Evolutionary conservation across 2,888 invertebrate species (phyloP), one percentile per base, ranked within the genome.

Genomic region (Dilophus febrilis): DNA sequence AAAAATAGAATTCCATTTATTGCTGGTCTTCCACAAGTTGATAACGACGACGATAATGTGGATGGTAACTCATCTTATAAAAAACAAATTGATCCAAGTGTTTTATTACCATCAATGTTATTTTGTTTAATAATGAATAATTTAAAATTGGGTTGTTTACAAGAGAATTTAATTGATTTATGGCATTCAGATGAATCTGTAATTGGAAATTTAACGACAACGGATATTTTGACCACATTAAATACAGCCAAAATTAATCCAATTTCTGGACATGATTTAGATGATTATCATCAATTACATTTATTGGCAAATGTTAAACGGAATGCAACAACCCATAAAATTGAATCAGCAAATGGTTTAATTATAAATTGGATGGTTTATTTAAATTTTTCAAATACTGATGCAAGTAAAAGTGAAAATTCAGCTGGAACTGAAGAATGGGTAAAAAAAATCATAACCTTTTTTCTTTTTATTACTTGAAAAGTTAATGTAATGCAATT

Each of bases 391-490:
- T 68, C 75, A 2, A 63, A 67, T 40, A 68, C 78, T 14, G 68
- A 77, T 53, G 66, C 72, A 56, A 66, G 73, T 52, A 70, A 74
- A 59, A 67, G 70, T 37, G 79, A 79, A 41, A 81, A 79, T 56
- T 64, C 71, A 49, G 73, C 77, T 13, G 82, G 82, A 37, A 81
- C 82, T 29, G 77, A 78, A 51, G 78, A 80, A 51, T 78, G 77
- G 77, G 80, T 78, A 52, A 65, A 55, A 26, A 8, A 18, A 38
- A 22, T 29, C 13, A 32, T 27, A 18, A 18, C 17, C 13, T 8
- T 35, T 11, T 44, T 34, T 35, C 42, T 31, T 27, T 34, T 33
- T 17, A 22, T 26, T n/a, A n/a, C 10, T 26, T 27, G 12, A n/a
- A n/a, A n/a, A n/a, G n/a, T n/a, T n/a, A n/a, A n/a, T n/a, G n/a